Conservation (phyloP, 2,888 invertebrate genomes). For the Callyntrura sp. region DNA sequence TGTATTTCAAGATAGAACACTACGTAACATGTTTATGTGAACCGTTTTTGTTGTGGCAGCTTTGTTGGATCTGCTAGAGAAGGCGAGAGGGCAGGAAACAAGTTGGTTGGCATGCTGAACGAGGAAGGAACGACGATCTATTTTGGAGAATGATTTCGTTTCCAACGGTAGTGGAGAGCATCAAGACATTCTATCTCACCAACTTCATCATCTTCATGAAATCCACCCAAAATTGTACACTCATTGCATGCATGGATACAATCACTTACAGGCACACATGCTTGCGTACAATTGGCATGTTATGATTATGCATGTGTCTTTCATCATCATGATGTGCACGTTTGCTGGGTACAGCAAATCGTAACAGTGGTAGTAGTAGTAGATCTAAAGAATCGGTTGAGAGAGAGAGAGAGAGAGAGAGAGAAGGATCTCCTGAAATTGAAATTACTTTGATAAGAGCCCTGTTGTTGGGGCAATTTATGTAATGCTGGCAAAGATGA, state of each 20-base stretch:
- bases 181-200: not conserved
- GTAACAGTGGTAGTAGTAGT: not conserved
- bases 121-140: not conserved
- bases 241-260: not conserved
- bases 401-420: no score
- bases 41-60: constrained; percentile 17
- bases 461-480: not conserved
- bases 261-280: constrained; percentile 1
- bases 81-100: no score
- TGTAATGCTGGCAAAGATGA: not conserved
- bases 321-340: not conserved
- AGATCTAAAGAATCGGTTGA: no score
- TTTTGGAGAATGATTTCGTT: constrained; percentile 48
- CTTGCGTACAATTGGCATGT: not conserved
- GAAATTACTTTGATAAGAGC: constrained; percentile 54
- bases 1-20: constrained; percentile 63
- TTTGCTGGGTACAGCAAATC: not conserved
- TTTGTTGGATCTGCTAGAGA: not conserved
- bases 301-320: not conserved
- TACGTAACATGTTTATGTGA: constrained; percentile 51
- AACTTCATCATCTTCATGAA: constrained; percentile 11
- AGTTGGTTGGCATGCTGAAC: not conserved
- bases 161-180: not conserved
- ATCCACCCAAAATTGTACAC: constrained; percentile 26
- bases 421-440: constrained; percentile 25